These are phyloP conservation scores for Arctocebus calabarensis DNA, from an alignment of 2,797 vertebrate species.

Conservation along the genomic window DNA sequence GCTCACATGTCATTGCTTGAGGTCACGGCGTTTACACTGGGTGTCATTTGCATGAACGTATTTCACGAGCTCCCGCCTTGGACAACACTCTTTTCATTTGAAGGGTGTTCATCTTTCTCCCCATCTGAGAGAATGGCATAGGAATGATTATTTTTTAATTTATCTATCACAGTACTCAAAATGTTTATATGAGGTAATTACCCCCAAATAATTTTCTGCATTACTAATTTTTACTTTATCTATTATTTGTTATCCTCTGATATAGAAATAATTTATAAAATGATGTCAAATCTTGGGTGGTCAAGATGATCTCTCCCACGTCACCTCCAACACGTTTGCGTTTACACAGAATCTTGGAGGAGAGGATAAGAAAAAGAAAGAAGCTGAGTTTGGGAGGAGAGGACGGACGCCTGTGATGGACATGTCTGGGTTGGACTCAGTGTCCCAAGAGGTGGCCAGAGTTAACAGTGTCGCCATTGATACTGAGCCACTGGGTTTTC, in stretches of 20 bases:
- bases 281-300: no score
- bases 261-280: neutral
- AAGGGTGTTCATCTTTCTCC: neutral
- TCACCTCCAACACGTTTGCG: neutral
- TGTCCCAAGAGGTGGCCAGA: neutral
- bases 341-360: accelerated
- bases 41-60: neutral
- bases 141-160: neutral
- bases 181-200: neutral
- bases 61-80: neutral
- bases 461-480: neutral
- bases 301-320: neutral
- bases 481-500: neutral
- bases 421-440: accelerated
- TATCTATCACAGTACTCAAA: neutral
- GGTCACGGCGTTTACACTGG: neutral
- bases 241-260: neutral
- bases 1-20: neutral
- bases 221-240: neutral
- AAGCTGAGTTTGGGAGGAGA: neutral
- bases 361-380: neutral
- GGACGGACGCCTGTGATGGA: neutral
- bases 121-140: neutral
- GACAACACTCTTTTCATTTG: neutral
- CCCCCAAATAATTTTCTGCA: neutral